A percentile compares a stretch with the other conserved stretches of the same genome.
phyloP scores from a whole-genome alignment of 1,140 invertebrate genomes.

The Aphis gossypii region DNA sequence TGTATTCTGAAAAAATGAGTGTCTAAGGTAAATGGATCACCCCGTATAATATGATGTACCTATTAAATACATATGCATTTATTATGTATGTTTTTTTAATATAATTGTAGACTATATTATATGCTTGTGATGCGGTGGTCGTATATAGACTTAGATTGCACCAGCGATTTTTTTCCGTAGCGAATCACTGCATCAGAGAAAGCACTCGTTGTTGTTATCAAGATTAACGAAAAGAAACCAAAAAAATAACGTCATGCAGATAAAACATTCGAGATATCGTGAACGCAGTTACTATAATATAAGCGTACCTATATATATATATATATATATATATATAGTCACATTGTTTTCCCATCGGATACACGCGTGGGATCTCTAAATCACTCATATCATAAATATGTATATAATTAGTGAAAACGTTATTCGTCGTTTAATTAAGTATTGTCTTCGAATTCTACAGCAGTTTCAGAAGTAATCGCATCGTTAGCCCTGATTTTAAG shows the following conservation, averaged over 20 bases:
- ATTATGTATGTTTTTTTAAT: no score
- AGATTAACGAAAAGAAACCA: not conserved
- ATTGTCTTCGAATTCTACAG: not conserved
- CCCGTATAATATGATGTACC: no score
- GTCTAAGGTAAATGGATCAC: no score
- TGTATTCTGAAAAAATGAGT: no score
- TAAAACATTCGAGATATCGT: not conserved
- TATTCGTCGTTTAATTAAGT: not conserved
- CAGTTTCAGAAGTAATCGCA: not conserved
- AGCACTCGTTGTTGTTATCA: not conserved
- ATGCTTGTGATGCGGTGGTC: no score
- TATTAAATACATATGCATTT: no score
- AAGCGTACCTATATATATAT: no score
- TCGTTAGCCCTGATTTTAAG: not conserved
- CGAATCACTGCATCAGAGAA: not conserved
- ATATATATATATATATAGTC: fast-evolving
- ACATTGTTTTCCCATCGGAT: not conserved
- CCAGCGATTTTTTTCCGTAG: not conserved
- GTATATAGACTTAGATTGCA: not conserved
- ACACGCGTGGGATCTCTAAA: not conserved
- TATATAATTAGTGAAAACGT: not conserved
- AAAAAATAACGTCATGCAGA: conserved; percentile 23
- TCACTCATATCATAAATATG: not conserved
- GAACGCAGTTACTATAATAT: not conserved
- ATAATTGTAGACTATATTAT: no score